Conservation (phyloP, 1,140 invertebrate genomes). For the Paraescarpia echinospica region DNA sequence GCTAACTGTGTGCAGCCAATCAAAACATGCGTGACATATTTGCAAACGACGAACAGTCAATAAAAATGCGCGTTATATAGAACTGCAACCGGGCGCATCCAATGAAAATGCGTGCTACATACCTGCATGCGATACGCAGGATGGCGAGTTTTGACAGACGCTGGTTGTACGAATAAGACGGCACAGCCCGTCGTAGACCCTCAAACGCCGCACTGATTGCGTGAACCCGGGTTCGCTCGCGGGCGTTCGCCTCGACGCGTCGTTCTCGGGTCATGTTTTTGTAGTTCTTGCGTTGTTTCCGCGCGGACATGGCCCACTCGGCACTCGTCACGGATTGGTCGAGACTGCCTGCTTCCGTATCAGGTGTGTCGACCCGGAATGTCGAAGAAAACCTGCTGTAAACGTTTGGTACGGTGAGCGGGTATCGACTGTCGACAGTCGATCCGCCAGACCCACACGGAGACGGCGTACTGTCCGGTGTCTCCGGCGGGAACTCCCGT, state of each 20-base stretch:
- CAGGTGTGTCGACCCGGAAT: not conserved
- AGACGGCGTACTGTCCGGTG: not conserved
- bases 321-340: not conserved
- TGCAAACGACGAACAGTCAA: not conserved
- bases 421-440: constrained; percentile 27
- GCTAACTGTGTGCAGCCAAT: not conserved
- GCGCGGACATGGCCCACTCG: constrained; percentile 10
- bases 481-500: constrained; percentile 33
- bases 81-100: constrained; percentile 63
- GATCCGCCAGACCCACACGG: not conserved
- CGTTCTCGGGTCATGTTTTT: constrained; percentile 93
- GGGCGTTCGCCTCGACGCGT: constrained; percentile 88
- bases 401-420: constrained; percentile 7
- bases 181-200: constrained; percentile 78
- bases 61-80: not conserved
- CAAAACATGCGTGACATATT: not conserved
- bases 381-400: not conserved
- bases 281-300: constrained; percentile 78
- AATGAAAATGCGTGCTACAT: not conserved
- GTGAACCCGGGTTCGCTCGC: constrained; percentile 88
- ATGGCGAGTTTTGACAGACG: constrained; percentile 91
- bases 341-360: not conserved
- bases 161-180: constrained; percentile 88
- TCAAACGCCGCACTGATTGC: constrained; percentile 94
- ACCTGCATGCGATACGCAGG: constrained; percentile 77